Base-by-base conservation (phyloP, 1,140 invertebrate genomes). In the Bacillus rossius region DNA sequence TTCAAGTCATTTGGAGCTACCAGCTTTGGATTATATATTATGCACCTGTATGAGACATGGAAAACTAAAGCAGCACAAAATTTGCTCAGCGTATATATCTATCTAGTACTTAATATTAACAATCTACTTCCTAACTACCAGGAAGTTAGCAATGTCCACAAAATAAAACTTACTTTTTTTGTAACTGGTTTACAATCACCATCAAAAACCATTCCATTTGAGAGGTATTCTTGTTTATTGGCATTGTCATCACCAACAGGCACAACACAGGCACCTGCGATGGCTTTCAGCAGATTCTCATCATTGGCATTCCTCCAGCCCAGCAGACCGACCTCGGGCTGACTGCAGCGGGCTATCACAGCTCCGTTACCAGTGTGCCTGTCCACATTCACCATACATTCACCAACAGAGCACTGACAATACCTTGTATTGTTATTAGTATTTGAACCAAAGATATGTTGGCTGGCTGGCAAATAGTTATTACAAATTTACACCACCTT, bases 281-380 rank as follows among this genome's bases (percentile, higher is more conserved):
- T 86, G 10, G 89, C 88, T 67, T 91, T 87, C 4, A 97, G 68
- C 17, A 98, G 75, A 54, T 87, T 84, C 73, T 98, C 95, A 73
- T 98, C 96, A 63, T 92, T 86, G 38, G 79, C 73, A 59, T 88
- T 92, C 38, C 95, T 79, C 92, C 94, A 96, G 45, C 92, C 90
- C 4, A 97, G 80, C 88, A 92, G 94, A 40, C 94, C 94, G 16
- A 95, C 88, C 74, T 93, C 89, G 0, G 94, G 94, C 73, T 98
- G 94, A 71, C 91, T 93, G 66, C 91, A 93, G 13, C 96, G 84
- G 1, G 92, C 92, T 64, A 98, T 86, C 26, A 98, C 92, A 22
- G 93, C 92, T 37, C 95, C 95, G 73, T 93, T 96, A 61, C 80
- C 83, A 50, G 81, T 78, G 71, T 94, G 57, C 17, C 57, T 57